Evolutionary conservation across 2,888 invertebrate species (phyloP).

Genomic region (Synanthedon myopaeformis): DNA sequence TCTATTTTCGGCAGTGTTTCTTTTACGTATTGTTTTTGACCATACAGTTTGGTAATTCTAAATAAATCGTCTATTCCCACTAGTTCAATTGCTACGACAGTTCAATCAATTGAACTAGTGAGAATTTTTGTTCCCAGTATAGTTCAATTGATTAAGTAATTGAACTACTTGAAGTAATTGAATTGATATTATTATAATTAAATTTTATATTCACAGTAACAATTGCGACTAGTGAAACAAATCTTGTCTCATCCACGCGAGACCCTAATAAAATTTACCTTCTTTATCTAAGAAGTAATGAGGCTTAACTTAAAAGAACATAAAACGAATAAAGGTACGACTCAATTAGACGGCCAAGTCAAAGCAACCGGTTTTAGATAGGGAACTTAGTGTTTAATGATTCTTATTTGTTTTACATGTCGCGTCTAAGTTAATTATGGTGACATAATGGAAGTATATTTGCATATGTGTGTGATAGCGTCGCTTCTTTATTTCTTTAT

Average conservation of each 20-base stretch:
- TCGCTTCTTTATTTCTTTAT: too few relatives aligned
- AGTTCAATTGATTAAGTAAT: too few relatives aligned
- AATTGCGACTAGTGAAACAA: not conserved
- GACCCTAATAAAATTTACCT: not conserved
- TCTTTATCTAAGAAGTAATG: not conserved
- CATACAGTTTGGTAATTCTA: too few relatives aligned
- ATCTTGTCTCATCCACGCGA: not conserved
- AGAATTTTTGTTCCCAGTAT: too few relatives aligned
- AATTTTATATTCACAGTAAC: not conserved
- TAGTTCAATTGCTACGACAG: too few relatives aligned
- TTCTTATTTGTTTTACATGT: not conserved
- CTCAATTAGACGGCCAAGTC: not conserved
- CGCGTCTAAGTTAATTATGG: not conserved
- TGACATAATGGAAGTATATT: not conserved
- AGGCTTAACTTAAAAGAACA: not conserved
- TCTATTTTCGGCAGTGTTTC: too few relatives aligned
- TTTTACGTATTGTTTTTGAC: too few relatives aligned
- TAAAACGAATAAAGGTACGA: conserved; percentile 4
- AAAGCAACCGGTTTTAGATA: not conserved
- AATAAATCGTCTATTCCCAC: not conserved
- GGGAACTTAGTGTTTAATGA: not conserved
- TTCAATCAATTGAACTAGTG: too few relatives aligned
- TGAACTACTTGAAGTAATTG: too few relatives aligned
- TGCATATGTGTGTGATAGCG: not conserved
- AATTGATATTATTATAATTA: too few relatives aligned